Evolutionary conservation across 2,113 vertebrate species (phyloP), one percentile per base, ranked within the genome.

Genomic region (Brienomyrus brachyistius): DNA sequence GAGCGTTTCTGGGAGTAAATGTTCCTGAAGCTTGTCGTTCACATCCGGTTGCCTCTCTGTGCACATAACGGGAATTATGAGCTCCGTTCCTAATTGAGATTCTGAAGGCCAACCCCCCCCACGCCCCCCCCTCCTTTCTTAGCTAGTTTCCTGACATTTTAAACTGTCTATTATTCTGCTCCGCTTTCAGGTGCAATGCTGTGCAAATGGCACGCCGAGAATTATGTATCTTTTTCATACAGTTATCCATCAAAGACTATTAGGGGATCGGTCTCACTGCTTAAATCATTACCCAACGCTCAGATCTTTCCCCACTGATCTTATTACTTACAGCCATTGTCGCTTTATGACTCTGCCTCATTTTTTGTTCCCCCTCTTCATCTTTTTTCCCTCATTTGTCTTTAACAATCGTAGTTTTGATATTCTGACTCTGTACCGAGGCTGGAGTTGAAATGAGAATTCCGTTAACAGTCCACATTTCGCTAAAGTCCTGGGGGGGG

Each of bases 121-220:
- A 40, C 40, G 40, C 90, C 96, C 95, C 94, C 92, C 92, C 96
- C 95, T 94, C 94, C 95, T 95, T 96, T 96, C 95, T 96, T 95
- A 96, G 95, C 95, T 95, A 95, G 95, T 95, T 95, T 94, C 94
- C 94, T 96, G 96, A 96, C 96, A 96, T 96, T 96, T 96, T 95
- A 95, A 96, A 96, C 95, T 96, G 95, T 96, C 96, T 96, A 96
- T 96, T 96, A 96, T 95, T 94, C 95, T 47, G 94, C 93, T 92
- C 91, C 92, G 94, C 95, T 95, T 96, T 95, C 95, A 96, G 96
- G 95, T 96, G 95, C 95, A 95, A 95, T 94, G 93, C 95, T 96
- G 96, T 96, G 95, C 95, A 96, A 96, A 96, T 96, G 96, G 95
- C 96, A 96, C 96, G 95, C 95, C 94, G 93, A 93, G 94, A 96